These are phyloP conservation scores for Heliconius congener DNA, from an alignment of 1,140 invertebrate species.

Conservation along the genomic window DNA sequence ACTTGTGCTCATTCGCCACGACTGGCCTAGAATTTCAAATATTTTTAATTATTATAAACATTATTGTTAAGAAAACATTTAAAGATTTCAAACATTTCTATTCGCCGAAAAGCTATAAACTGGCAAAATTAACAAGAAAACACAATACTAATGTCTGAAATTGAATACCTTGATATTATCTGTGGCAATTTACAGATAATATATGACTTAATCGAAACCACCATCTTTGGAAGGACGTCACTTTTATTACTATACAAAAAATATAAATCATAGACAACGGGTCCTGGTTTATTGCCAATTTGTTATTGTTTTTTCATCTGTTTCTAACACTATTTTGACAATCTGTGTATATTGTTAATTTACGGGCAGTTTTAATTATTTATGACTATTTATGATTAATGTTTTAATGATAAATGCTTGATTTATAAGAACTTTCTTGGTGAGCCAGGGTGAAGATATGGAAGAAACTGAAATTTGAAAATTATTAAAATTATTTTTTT, in stretches of 20 bases:
- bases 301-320: constrained; percentile 50
- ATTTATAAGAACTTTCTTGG: constrained; percentile 17
- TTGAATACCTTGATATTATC: constrained; percentile 60
- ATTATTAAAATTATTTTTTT: background rate
- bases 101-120: constrained; percentile 20
- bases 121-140: constrained; percentile 18
- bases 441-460: background rate
- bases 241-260: constrained; percentile 57
- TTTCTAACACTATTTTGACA: constrained; percentile 53
- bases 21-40: background rate
- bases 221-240: constrained; percentile 47
- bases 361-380: constrained; percentile 33
- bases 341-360: constrained; percentile 38
- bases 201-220: constrained; percentile 72
- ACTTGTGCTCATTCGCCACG: too few species aligned
- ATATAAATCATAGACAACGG: constrained; percentile 58
- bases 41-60: background rate
- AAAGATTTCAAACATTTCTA: background rate
- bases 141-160: constrained; percentile 35
- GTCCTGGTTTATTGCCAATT: constrained; percentile 63
- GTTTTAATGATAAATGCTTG: constrained; percentile 13
- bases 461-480: background rate
- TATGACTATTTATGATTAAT: constrained; percentile 28
- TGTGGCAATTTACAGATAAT: constrained; percentile 72
- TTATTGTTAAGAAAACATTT: background rate